phyloP scores from a whole-genome alignment of 2,113 vertebrate species.

The Antennarius striatus region DNA sequence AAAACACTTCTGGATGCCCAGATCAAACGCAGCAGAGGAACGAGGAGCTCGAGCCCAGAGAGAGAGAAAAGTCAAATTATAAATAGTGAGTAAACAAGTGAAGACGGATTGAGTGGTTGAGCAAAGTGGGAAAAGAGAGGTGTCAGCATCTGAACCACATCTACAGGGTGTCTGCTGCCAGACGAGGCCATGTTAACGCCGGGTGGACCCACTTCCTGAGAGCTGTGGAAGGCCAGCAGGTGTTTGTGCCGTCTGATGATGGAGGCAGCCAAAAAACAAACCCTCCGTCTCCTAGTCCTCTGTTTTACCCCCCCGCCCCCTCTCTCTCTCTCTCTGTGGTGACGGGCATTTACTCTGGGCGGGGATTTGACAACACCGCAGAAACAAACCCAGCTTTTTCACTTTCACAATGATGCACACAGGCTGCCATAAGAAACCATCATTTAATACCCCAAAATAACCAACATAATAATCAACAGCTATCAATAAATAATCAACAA shows the following conservation, averaged over 20 bases:
- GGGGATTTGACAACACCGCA: no score
- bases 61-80: slow-evolving; percentile 46
- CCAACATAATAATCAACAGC: no score
- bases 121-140: slow-evolving; percentile 23
- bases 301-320: no score
- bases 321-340: no score
- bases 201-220: slow-evolving; percentile 39
- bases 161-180: slow-evolving; percentile 42
- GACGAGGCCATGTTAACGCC: slow-evolving; percentile 39
- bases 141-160: slow-evolving; percentile 57
- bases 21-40: slow-evolving; percentile 66
- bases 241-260: slow-evolving; percentile 60
- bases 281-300: slow-evolving; percentile 41
- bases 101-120: slow-evolving; percentile 42
- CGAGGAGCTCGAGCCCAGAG: slow-evolving; percentile 32
- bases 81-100: slow-evolving; percentile 66
- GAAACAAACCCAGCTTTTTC: no score
- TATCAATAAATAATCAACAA: no score
- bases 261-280: slow-evolving; percentile 70
- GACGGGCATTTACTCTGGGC: no score
- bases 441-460: no score
- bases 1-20: slow-evolving; percentile 68
- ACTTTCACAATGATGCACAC: no score
- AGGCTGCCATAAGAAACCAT: no score
- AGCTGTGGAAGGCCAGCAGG: slow-evolving; percentile 66